phyloP scores from a whole-genome alignment of 1,140 invertebrate species.

The Trichonephila clavipes region DNA sequence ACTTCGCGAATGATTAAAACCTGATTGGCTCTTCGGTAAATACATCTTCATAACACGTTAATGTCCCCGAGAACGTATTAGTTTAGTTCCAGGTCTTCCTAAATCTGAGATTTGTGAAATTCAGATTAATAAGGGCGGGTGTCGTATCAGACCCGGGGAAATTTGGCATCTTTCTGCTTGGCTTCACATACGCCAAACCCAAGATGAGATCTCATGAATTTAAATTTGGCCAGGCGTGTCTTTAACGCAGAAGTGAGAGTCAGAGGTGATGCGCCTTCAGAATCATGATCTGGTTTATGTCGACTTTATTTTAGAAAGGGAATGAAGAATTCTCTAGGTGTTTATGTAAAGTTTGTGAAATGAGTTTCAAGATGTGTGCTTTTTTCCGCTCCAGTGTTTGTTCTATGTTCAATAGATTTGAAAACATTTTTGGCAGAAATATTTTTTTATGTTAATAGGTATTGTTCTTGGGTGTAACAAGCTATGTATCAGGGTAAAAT shows the following conservation, averaged over 20 bases:
- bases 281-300: background rate
- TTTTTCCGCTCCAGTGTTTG: no score
- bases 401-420: no score
- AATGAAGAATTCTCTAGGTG: no score
- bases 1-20: background rate
- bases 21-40: slow-evolving; percentile 6
- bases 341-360: no score
- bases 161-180: background rate
- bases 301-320: background rate
- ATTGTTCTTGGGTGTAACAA: no score
- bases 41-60: slow-evolving; percentile 30
- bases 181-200: background rate
- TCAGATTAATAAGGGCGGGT: background rate
- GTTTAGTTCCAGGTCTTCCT: background rate
- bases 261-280: background rate
- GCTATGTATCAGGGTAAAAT: no score
- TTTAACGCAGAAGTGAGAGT: background rate
- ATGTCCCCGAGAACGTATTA: slow-evolving; percentile 1
- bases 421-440: no score
- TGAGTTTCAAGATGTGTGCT: no score
- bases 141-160: background rate
- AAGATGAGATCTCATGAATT: slow-evolving; percentile 18
- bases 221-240: background rate
- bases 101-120: background rate
- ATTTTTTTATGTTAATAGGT: no score